A percentile compares a stretch with the other conserved stretches of the same genome.
Evolutionary conservation across 2,888 invertebrate species (phyloP).

Genomic region (Lasioglossum morio): DNA sequence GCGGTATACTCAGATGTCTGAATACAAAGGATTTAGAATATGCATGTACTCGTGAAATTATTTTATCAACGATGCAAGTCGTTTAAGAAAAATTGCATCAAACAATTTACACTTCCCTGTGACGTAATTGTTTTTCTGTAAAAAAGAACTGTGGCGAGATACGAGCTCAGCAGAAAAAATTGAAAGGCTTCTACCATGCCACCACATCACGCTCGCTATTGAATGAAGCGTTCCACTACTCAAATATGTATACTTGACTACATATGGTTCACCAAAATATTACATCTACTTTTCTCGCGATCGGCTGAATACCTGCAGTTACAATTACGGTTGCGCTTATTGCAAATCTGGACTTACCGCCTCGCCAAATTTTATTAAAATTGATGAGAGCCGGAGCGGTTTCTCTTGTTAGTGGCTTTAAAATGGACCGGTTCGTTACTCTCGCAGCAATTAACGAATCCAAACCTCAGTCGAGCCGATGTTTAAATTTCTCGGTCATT

Average conservation of each 20-base stretch:
- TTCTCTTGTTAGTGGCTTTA: not conserved
- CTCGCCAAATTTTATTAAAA: conserved; percentile 6
- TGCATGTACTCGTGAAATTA: not conserved
- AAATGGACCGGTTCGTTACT: not conserved
- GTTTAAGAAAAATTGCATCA: not conserved
- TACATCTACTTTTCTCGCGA: not conserved
- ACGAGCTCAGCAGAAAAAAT: not conserved
- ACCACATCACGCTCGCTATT: not conserved
- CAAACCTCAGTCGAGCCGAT: not conserved
- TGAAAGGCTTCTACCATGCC: not conserved
- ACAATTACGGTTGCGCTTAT: conserved; percentile 1
- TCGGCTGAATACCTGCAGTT: not conserved
- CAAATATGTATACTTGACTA: not conserved
- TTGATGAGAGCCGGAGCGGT: not conserved
- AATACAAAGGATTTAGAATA: not conserved
- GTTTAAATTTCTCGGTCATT: not conserved
- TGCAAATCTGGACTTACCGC: not conserved
- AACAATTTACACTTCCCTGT: no score
- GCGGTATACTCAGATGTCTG: no score
- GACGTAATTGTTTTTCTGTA: no score
- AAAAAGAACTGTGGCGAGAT: not conserved
- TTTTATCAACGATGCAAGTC: not conserved
- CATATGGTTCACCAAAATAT: not conserved
- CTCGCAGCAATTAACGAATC: conserved; percentile 2
- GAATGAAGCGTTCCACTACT: not conserved